These are phyloP conservation scores for Raja brachyura DNA, from an alignment of 2,113 vertebrate genomes.

Conservation along the genomic window DNA sequence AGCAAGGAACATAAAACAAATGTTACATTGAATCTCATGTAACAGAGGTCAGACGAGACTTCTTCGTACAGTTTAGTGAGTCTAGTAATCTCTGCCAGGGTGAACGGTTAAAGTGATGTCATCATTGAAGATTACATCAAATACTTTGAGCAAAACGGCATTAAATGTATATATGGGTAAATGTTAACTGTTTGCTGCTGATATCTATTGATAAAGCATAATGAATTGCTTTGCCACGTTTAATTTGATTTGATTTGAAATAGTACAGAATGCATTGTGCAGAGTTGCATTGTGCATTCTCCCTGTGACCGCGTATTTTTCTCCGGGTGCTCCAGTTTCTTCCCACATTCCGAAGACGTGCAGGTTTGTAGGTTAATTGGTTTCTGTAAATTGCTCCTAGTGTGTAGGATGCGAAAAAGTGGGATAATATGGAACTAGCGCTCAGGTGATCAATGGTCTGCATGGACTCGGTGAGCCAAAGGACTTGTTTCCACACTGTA, in stretches of 20 bases:
- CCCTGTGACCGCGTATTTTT: too few species aligned
- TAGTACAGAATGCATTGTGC: neutral
- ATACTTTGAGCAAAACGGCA: neutral
- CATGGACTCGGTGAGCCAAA: too few species aligned
- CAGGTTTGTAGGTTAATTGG: too few species aligned
- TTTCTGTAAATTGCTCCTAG: too few species aligned
- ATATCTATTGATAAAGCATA: neutral
- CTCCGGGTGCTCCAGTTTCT: too few species aligned
- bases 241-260: neutral
- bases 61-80: neutral
- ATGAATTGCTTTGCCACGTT: neutral
- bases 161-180: neutral
- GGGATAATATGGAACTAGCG: too few species aligned
- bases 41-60: neutral
- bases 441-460: too few species aligned
- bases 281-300: too few species aligned
- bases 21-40: neutral
- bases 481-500: too few species aligned
- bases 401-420: too few species aligned
- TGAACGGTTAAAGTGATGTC: neutral
- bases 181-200: neutral
- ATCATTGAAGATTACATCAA: neutral
- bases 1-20: neutral
- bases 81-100: neutral
- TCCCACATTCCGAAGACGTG: too few species aligned